A percentile compares a stretch with the other conserved stretches of the same genome.
These are phyloP conservation scores for Kryphioiulus occultus DNA, from an alignment of 2,888 invertebrate species.

Conservation along the genomic window DNA sequence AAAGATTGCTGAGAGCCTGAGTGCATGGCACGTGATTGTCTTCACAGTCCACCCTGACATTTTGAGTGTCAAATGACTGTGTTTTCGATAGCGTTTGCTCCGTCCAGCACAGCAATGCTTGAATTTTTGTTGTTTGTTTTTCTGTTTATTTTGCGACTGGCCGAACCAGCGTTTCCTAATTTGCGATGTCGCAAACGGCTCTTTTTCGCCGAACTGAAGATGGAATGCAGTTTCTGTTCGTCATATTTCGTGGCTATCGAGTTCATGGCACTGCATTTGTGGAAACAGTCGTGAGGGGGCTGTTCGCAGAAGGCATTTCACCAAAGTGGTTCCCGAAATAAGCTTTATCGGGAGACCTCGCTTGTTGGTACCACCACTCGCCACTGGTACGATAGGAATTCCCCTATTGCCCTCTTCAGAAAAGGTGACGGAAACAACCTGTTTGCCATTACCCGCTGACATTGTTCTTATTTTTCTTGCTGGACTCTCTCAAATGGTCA, in stretches of 20 bases:
- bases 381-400: background rate
- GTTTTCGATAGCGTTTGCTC: background rate
- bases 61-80: background rate
- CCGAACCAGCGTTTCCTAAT: background rate
- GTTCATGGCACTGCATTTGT: constrained; percentile 11
- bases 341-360: background rate
- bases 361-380: background rate
- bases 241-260: background rate
- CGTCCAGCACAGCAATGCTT: too few species aligned
- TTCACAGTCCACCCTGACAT: background rate
- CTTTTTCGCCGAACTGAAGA: background rate
- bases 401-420: constrained; percentile 9
- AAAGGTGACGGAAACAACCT: constrained; percentile 14
- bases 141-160: background rate
- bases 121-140: background rate
- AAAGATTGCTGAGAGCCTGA: background rate
- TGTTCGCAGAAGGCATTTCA: background rate
- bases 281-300: background rate
- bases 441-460: background rate
- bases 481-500: background rate
- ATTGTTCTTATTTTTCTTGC: background rate
- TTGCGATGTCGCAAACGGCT: background rate
- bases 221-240: background rate
- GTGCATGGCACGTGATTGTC: background rate
- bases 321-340: background rate